Evolutionary conservation across 2,888 invertebrate genomes (phyloP).

Genomic region (Cantharis flavilabris): DNA sequence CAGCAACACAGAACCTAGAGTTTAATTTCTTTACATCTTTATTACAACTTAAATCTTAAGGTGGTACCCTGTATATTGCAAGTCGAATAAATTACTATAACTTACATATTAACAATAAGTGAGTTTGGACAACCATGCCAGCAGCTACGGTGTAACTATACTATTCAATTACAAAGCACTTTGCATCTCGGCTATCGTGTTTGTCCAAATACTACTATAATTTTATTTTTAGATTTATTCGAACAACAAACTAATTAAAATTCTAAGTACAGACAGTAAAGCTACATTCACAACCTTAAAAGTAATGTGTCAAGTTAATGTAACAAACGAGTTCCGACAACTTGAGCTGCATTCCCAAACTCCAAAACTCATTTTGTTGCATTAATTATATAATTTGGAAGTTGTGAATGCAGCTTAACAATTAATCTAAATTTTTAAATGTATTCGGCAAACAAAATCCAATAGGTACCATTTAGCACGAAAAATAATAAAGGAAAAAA

Average conservation of each 20-base stretch:
- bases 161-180: not conserved
- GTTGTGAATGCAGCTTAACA: not conserved
- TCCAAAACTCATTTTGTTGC: not conserved
- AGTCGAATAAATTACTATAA: not conserved
- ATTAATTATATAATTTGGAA: not conserved
- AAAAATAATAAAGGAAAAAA: constrained; percentile 73
- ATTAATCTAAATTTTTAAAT: constrained; percentile 56
- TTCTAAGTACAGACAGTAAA: not conserved
- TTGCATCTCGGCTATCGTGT: not conserved
- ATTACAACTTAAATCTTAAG: not conserved
- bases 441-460: constrained; percentile 75
- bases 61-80: not conserved
- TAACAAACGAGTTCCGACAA: too few relatives aligned
- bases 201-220: not conserved
- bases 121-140: not conserved
- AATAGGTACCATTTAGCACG: constrained; percentile 70
- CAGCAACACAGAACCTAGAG: not conserved
- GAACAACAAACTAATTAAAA: not conserved
- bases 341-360: not conserved
- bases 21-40: not conserved
- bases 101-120: not conserved
- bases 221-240: not conserved
- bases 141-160: not conserved
- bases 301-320: not conserved
- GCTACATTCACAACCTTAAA: not conserved